Conservation (phyloP, 2,888 invertebrate species). For the Thymelicus sylvestris region DNA sequence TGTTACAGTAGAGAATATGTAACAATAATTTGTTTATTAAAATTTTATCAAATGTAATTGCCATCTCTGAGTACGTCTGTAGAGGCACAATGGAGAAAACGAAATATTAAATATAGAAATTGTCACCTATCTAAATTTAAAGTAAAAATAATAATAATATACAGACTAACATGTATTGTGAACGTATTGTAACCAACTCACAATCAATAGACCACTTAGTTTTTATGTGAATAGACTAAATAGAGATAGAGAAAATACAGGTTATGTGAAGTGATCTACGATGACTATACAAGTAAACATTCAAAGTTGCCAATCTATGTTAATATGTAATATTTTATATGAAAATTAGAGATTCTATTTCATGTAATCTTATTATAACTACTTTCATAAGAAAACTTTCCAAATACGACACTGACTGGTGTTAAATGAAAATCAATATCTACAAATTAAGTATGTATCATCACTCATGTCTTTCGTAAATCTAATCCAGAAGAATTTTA, state of each 20-base stretch:
- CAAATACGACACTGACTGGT: not conserved
- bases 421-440: not conserved
- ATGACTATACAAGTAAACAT: slow-evolving; percentile 11
- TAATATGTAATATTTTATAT: slow-evolving; percentile 1
- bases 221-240: slow-evolving; percentile 32
- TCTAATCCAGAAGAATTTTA: not conserved
- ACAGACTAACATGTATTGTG: slow-evolving; percentile 15
- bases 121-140: slow-evolving; percentile 37
- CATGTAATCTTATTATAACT: slow-evolving; percentile 12
- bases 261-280: slow-evolving; percentile 13
- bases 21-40: not conserved
- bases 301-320: slow-evolving; percentile 1
- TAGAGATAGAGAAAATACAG: slow-evolving; percentile 22
- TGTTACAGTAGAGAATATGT: not conserved
- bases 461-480: not conserved
- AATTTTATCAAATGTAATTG: not conserved
- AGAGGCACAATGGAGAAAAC: slow-evolving; percentile 69
- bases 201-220: slow-evolving; percentile 23
- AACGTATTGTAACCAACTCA: slow-evolving; percentile 13
- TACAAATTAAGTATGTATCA: not conserved
- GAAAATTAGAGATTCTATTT: slow-evolving; percentile 34
- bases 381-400: slow-evolving; percentile 7
- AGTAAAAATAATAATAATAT: slow-evolving; percentile 21
- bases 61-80: not conserved
- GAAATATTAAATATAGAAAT: slow-evolving; percentile 43